These are phyloP conservation scores for Luperina nickerlii DNA, from an alignment of 2,888 invertebrate genomes.

Conservation along the genomic window DNA sequence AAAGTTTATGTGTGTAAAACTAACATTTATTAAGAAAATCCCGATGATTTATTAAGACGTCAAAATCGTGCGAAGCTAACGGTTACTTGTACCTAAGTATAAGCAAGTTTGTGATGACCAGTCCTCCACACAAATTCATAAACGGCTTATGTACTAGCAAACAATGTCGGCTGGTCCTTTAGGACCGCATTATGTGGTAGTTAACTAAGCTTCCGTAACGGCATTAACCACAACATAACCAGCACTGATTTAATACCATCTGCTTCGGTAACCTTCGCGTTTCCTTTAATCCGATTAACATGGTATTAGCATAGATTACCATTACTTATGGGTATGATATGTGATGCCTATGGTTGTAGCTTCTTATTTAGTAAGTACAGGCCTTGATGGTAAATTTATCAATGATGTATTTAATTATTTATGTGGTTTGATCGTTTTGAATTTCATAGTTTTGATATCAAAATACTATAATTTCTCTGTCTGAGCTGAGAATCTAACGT, in stretches of 20 bases:
- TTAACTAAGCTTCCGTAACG: slow-evolving; percentile 51
- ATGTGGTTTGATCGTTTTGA: neutral
- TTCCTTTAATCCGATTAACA: slow-evolving; percentile 64
- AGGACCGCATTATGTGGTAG: slow-evolving; percentile 46
- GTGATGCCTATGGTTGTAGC: slow-evolving; percentile 3
- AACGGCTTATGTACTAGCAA: slow-evolving; percentile 38
- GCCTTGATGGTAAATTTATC: neutral
- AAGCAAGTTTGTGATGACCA: slow-evolving; percentile 7
- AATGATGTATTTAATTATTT: too few species aligned
- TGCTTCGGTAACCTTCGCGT: slow-evolving; percentile 61
- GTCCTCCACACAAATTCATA: slow-evolving; percentile 1
- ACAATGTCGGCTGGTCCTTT: slow-evolving; percentile 37
- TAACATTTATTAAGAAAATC: too few species aligned
- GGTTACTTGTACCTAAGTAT: neutral
- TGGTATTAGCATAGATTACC: slow-evolving; percentile 49
- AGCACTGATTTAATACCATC: slow-evolving; percentile 61
- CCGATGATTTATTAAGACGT: neutral
- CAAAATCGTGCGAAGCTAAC: neutral
- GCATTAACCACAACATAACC: slow-evolving; percentile 60
- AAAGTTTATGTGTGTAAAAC: too few species aligned
- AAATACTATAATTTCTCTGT: neutral
- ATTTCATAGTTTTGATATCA: neutral
- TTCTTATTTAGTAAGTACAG: neutral
- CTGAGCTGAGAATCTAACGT: neutral
- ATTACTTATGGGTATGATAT: slow-evolving; percentile 39